Percentiles rank a stretch among this genome's conserved stretches.
These are phyloP conservation scores for Drosophila prostipennis DNA, from an alignment of 2,888 invertebrate species.

Conservation along the genomic window DNA sequence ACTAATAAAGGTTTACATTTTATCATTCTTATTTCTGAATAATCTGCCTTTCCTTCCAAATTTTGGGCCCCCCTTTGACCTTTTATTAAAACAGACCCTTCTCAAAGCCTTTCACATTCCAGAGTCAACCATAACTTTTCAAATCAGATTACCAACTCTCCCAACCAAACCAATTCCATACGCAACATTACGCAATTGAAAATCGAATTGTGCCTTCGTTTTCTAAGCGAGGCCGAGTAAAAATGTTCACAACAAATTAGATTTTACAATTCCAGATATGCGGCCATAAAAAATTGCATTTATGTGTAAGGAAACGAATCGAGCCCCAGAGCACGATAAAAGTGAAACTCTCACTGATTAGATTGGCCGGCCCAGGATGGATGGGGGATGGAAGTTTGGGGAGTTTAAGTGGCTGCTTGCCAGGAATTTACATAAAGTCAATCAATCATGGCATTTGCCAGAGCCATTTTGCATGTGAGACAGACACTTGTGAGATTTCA, in stretches of 20 bases:
- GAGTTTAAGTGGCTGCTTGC: slow-evolving; percentile 66
- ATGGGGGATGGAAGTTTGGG: slow-evolving; percentile 1
- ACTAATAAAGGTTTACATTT: too few relatives aligned
- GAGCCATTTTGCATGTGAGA: slow-evolving; percentile 71
- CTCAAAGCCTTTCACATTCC: slow-evolving; percentile 21
- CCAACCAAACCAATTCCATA: slow-evolving; percentile 61
- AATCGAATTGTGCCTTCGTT: slow-evolving; percentile 69
- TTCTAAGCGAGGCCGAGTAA: slow-evolving; percentile 32
- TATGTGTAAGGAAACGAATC: slow-evolving; percentile 48
- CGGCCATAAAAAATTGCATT: slow-evolving; percentile 61
- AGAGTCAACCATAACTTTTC: slow-evolving; percentile 54
- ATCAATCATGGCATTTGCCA: slow-evolving; percentile 73
- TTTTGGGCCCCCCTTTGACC: too few relatives aligned
- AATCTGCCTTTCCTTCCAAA: too few relatives aligned
- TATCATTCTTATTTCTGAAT: too few relatives aligned
- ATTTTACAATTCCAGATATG: slow-evolving; percentile 64
- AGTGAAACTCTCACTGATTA: slow-evolving; percentile 55
- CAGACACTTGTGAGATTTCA: slow-evolving; percentile 73
- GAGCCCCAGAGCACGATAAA: slow-evolving; percentile 74
- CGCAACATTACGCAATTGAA: slow-evolving; percentile 77
- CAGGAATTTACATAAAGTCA: slow-evolving; percentile 77
- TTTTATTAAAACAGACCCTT: slow-evolving; percentile 25
- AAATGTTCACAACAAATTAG: slow-evolving; percentile 62
- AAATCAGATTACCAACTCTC: slow-evolving; percentile 59
- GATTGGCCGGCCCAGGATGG: slow-evolving; percentile 8